These are phyloP conservation scores for Danio choprae DNA, from an alignment of 2,797 vertebrate genomes.

Conservation along the genomic window DNA sequence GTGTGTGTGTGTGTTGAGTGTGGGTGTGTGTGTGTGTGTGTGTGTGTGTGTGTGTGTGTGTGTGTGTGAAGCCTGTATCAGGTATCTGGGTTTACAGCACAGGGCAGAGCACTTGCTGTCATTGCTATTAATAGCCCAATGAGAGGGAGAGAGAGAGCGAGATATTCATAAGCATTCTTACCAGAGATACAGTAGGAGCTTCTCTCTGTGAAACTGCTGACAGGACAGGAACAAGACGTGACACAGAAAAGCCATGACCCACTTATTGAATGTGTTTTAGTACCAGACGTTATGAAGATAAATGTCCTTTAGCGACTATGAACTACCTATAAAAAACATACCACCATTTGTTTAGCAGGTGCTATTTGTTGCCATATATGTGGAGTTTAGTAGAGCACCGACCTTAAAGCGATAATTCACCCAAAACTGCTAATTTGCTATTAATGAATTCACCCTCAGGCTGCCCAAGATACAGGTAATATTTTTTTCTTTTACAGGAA, in stretches of 20 bases:
- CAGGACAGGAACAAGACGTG: constrained; percentile 30
- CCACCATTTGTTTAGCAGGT: neutral
- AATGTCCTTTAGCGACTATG: constrained; percentile 14
- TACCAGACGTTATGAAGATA: constrained; percentile 16
- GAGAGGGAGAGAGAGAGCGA: constrained; percentile 36
- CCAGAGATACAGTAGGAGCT: constrained; percentile 36
- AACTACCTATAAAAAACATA: constrained; percentile 36
- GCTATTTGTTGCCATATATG: neutral
- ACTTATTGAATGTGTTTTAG: constrained; percentile 41
- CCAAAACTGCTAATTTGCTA: no score
- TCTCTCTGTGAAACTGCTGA: constrained; percentile 46
- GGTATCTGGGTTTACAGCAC: constrained; percentile 37
- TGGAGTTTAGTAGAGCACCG: neutral
- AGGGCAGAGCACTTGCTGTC: constrained; percentile 32
- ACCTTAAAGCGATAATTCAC: no score
- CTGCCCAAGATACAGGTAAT: no score
- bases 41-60: constrained; percentile 20
- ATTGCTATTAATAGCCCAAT: constrained; percentile 56
- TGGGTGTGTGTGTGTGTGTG: constrained; percentile 6
- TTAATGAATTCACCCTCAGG: no score
- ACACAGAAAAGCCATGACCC: constrained; percentile 30
- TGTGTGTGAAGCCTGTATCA: constrained; percentile 34
- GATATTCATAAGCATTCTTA: constrained; percentile 47
- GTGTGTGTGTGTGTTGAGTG: constrained; percentile 11
- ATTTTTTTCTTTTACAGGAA: no score